Evolutionary conservation across 1,140 invertebrate genomes (phyloP), one percentile per base, ranked within the genome.

Genomic region (Rhagoletis zephyria): DNA sequence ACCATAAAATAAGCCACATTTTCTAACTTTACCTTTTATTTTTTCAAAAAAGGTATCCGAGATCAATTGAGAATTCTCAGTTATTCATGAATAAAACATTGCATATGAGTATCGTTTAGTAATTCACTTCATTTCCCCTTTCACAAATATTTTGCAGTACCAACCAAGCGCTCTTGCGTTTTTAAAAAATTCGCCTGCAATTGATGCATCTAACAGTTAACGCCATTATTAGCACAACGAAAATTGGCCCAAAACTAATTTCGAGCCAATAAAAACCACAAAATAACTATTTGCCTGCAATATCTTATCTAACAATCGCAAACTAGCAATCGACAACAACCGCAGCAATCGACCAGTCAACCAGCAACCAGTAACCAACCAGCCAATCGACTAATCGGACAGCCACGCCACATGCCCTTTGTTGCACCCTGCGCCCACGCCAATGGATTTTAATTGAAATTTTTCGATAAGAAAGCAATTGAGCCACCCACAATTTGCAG

Each of bases 361-460:
- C 40, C 4, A 65, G 19, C 64, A 48, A 4, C 64, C 9, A 42
- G 19, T 9, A 74, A 45, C 7, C 70, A 51, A 74, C n/a, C 12
- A n/a, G 16, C 12, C 70, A 74, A 74, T 9, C 40, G 16, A 30
- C 70, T 74, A 74, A 74, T 74, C 70, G 70, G 48, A 74, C 12
- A 48, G 70, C 70, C 70, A 74, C 70, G 42, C 70, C 70, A 74
- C 48, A 85, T 61, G 48, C 48, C 48, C 81, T 85, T 14, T 19
- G 16, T 60, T 59, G 59, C 48, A 85, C 51, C 60, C 59, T 56
- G 51, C 81, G 45, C 59, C 48, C 81, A 59, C 59, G 48, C 59
- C 48, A 85, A 59, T 85, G 81, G 60, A 85, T 85, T 85, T 60
- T 85, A 85, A 85, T 85, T 85, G 81, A 85, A 85, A 85, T 85